These are phyloP conservation scores for Sphyrna mokarran DNA, from an alignment of 2,113 vertebrate species.

Conservation along the genomic window DNA sequence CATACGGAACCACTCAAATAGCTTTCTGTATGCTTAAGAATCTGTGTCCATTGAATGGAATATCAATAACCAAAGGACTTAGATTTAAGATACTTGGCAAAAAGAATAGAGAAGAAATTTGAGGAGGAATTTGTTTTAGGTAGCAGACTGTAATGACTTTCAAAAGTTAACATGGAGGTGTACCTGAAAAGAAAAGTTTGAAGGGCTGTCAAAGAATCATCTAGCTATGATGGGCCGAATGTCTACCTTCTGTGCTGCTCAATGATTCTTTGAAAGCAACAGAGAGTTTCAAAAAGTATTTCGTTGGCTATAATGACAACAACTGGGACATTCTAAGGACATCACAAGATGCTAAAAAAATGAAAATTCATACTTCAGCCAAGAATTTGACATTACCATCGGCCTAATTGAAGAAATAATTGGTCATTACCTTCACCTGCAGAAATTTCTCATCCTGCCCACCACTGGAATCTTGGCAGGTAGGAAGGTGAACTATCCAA, in stretches of 20 bases:
- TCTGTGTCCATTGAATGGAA: not conserved
- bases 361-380: not conserved
- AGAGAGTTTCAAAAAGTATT: not conserved
- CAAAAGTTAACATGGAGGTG: not conserved
- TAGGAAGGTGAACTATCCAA: no score
- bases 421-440: not conserved
- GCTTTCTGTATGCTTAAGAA: not conserved
- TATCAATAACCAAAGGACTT: not conserved
- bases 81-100: not conserved
- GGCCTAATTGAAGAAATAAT: not conserved
- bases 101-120: no score
- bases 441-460: no score
- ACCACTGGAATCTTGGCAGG: no score
- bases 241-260: not conserved
- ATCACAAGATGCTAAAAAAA: no score
- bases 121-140: not conserved
- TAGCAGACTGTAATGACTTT: not conserved
- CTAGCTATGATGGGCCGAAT: no score
- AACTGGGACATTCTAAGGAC: not conserved
- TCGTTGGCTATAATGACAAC: not conserved
- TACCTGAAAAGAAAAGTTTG: not conserved
- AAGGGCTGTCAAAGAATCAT: not conserved
- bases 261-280: not conserved
- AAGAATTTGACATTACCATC: not conserved
- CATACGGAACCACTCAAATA: not conserved